Evolutionary conservation across 2,113 vertebrate genomes (phyloP).

Genomic region (Diadophis punctatus): DNA sequence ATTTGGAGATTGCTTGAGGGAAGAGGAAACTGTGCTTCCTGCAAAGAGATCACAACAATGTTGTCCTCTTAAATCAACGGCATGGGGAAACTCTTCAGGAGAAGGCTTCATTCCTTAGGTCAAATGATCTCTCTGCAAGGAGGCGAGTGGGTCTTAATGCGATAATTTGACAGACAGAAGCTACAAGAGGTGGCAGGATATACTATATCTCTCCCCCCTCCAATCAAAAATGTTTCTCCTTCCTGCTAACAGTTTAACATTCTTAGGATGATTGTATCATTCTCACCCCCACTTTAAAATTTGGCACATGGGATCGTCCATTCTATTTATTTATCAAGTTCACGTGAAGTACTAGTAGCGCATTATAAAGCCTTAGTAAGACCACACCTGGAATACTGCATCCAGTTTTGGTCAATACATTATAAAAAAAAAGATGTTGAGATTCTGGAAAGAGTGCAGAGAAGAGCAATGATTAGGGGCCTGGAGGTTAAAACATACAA

Average conservation of each 20-base stretch:
- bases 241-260: slow-evolving; percentile 8
- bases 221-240: background rate
- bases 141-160: background rate
- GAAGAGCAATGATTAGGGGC: too few species aligned
- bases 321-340: slow-evolving; percentile 1
- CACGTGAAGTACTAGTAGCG: background rate
- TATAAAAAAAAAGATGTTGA: background rate
- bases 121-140: background rate
- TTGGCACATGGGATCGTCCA: background rate
- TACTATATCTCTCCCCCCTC: background rate
- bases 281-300: slow-evolving; percentile 1
- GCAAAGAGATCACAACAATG: background rate
- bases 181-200: background rate
- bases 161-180: slow-evolving; percentile 14
- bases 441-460: background rate
- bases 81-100: background rate
- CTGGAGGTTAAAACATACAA: too few species aligned
- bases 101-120: background rate
- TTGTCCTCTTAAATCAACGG: background rate
- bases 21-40: background rate
- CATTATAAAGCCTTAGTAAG: background rate
- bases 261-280: background rate
- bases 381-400: background rate
- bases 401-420: background rate
- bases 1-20: background rate